Evolutionary conservation across 2,113 vertebrate species (phyloP), one percentile per base, ranked within the genome.

Genomic region (Pholis gunnellus): DNA sequence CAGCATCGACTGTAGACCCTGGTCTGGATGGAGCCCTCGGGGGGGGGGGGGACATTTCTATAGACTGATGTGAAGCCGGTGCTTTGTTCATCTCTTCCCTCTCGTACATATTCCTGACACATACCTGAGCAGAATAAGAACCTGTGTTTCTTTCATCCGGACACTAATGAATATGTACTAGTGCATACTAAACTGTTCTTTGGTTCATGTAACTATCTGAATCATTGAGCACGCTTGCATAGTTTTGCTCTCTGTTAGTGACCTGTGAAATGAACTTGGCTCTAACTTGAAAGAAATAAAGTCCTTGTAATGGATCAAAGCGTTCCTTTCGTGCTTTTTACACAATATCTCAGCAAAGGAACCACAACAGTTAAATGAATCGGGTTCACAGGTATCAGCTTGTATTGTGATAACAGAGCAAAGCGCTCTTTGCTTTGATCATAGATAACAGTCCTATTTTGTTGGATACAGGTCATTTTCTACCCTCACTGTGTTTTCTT

Each of bases 181-280:
- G 36, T 36, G 0, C 36, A 3, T 48, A 36, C 56, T 2, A 36
- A 52, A 72, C 34, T 79, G 25, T 17, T 57, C 27, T 52, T 29
- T 42, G 36, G 27, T 40, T n/a, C 34, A 48, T 15, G 69, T 69
- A 34, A 31, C 63, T 61, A 46, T 81, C 14, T 60, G 34, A 75
- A 29, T 75, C 25, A 42, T 9, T 38, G 1, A 9, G 29, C 36
- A 29, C 3, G 8, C n/a, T 46, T 59, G 22, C 5, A 59, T 86
- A 60, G 25, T 52, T 54, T 66, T 29, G 27, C 36, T 72, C 38
- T 59, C 38, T 13, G 0, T 60, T 65, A 0, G 38, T 81, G 57
- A 80, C 69, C 57, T 84, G 67, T 84, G 78, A 89, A 82, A 79
- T 78, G 20, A 81, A 75, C 54, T 73, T 60, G 61, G 44, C 68